These are phyloP conservation scores for Scortum barcoo DNA, from an alignment of 2,113 vertebrate species.

Conservation along the genomic window DNA sequence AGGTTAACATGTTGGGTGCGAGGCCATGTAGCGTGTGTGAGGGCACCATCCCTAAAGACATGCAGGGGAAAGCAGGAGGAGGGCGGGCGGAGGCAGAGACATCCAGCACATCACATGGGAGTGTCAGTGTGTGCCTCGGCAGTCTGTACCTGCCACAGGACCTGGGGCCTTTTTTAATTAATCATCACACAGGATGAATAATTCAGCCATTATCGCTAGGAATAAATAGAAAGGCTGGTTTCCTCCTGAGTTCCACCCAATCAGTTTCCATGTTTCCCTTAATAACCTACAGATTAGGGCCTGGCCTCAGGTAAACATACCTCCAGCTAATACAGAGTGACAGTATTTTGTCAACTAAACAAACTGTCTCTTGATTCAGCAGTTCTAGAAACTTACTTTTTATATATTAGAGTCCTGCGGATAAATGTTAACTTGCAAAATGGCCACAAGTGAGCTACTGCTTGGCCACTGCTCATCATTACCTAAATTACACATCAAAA, in stretches of 20 bases:
- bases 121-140: slow-evolving; percentile 78
- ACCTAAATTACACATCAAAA: not conserved
- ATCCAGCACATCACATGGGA: slow-evolving; percentile 79
- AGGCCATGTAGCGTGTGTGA: slow-evolving; percentile 48
- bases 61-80: slow-evolving; percentile 52
- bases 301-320: slow-evolving; percentile 45
- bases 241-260: slow-evolving; percentile 70
- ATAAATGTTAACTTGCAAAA: slow-evolving; percentile 9
- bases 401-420: not conserved
- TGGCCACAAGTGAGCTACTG: slow-evolving; percentile 10
- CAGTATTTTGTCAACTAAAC: slow-evolving; percentile 36
- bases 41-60: slow-evolving; percentile 64
- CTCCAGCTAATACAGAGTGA: slow-evolving; percentile 50
- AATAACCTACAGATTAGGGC: slow-evolving; percentile 67
- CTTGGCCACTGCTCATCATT: not conserved
- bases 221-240: slow-evolving; percentile 79
- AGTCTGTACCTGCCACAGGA: slow-evolving; percentile 84
- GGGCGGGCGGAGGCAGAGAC: slow-evolving; percentile 56
- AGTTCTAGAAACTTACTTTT: slow-evolving; percentile 35
- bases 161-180: slow-evolving; percentile 86
- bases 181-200: slow-evolving; percentile 86
- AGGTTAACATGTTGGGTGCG: slow-evolving; percentile 65
- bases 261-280: slow-evolving; percentile 72
- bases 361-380: slow-evolving; percentile 48
- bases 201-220: slow-evolving; percentile 84